phyloP scores from a whole-genome alignment of 2,113 vertebrate species.

The Bubo bubo region DNA sequence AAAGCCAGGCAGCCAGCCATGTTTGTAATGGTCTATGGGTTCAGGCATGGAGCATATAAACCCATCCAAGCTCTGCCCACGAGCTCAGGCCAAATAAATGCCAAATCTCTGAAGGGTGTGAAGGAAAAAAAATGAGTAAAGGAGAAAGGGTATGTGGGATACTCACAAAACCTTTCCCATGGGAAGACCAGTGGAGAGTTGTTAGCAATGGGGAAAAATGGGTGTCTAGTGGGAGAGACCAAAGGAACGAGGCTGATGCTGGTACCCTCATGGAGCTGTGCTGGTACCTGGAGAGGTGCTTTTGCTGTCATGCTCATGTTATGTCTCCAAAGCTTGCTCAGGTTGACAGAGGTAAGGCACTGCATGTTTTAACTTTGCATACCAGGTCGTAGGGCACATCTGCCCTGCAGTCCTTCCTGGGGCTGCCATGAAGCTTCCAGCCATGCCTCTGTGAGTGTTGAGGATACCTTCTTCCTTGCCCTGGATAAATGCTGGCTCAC shows the following conservation, averaged over 20 bases:
- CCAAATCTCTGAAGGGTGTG: not conserved
- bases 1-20: slow-evolving; percentile 26
- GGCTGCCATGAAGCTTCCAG: not conserved
- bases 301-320: not conserved
- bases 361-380: not conserved
- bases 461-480: not conserved
- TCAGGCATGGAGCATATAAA: not conserved
- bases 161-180: not conserved
- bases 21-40: not conserved
- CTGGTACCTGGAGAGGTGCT: not conserved
- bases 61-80: not conserved
- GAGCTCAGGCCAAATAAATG: not conserved
- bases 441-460: not conserved
- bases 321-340: not conserved
- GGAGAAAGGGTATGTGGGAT: not conserved
- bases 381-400: not conserved
- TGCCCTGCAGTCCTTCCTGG: not conserved
- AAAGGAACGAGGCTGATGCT: rapidly evolving
- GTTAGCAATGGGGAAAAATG: not conserved
- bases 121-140: not conserved
- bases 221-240: not conserved
- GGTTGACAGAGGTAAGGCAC: not conserved
- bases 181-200: not conserved
- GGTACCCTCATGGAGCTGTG: not conserved
- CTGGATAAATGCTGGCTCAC: not conserved